Evolutionary conservation across 2,113 vertebrate species (phyloP).

Genomic region (Gopherus flavomarginatus): DNA sequence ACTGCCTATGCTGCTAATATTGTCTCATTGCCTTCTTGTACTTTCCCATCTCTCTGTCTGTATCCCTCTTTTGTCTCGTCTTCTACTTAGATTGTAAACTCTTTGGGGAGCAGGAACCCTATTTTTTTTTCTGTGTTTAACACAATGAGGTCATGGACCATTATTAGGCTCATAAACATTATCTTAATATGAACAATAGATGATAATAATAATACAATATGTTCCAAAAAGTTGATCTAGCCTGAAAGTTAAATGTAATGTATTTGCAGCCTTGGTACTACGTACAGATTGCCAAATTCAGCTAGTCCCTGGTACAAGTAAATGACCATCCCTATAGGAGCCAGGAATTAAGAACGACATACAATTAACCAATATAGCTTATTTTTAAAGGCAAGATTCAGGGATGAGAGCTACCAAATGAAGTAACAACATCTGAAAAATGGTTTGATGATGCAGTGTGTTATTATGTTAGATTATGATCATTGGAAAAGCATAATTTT

Average conservation of each 20-base stretch:
- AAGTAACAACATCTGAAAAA: neutral
- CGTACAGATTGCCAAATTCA: neutral
- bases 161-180: neutral
- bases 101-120: neutral
- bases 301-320: neutral
- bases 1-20: neutral
- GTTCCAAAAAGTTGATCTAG: neutral
- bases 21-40: neutral
- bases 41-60: neutral
- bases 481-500: neutral
- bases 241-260: neutral
- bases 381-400: accelerated
- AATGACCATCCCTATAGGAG: neutral
- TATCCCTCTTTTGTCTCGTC: neutral
- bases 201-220: neutral
- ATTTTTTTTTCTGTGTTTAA: neutral
- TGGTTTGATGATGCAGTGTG: neutral
- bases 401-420: neutral
- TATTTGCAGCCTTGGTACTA: neutral
- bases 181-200: too few relatives aligned
- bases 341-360: neutral
- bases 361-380: accelerated
- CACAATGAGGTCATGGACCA: neutral
- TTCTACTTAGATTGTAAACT: neutral
- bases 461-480: neutral